Evolutionary conservation across 2,113 vertebrate genomes (phyloP).

Genomic region (Peromyscus leucopus): DNA sequence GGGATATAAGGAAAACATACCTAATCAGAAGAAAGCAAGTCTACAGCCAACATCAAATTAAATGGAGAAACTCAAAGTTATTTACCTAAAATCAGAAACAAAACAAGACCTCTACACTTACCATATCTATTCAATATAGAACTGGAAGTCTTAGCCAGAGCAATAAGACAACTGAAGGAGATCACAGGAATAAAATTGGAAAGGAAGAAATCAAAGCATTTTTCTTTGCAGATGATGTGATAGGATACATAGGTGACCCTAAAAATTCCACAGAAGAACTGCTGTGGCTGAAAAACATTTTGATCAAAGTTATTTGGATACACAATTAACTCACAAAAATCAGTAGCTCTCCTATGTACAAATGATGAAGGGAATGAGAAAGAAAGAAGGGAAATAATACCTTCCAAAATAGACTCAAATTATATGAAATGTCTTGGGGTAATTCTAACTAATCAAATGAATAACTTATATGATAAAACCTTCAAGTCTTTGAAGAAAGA

Average conservation of each 20-base stretch:
- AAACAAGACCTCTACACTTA: background rate
- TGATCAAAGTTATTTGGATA: background rate
- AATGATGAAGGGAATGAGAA: background rate
- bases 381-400: background rate
- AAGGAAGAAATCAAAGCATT: background rate
- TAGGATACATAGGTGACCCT: background rate
- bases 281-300: background rate
- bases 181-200: background rate
- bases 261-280: background rate
- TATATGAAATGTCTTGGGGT: background rate
- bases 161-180: background rate
- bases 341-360: background rate
- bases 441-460: background rate
- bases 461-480: too few relatives aligned
- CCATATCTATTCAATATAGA: background rate
- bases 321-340: background rate
- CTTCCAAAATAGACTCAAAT: background rate
- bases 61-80: background rate
- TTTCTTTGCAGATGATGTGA: background rate
- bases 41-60: background rate
- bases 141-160: background rate
- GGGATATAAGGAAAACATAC: background rate
- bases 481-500: background rate
- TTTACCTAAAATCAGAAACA: background rate
- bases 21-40: background rate